Conservation (phyloP, 1,140 invertebrate genomes). For the Drosophila pachea region DNA sequence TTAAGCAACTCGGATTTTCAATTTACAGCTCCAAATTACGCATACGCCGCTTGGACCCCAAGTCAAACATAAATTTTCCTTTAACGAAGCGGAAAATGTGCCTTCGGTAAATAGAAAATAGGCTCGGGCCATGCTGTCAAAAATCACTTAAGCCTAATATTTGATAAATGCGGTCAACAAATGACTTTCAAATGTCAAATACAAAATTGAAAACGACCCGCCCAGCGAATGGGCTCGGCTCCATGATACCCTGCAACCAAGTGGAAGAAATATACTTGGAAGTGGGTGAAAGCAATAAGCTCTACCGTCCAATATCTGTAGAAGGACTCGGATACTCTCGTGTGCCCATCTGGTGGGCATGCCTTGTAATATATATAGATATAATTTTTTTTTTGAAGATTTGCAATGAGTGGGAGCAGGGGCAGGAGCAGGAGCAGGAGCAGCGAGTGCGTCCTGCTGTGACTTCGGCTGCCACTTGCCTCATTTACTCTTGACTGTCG, state of each 20-base stretch:
- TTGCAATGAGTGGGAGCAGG: conserved; percentile 8
- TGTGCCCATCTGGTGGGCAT: neutral
- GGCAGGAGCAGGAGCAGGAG: neutral
- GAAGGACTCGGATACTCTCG: neutral
- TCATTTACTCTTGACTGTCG: conserved; percentile 65
- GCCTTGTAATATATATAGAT: conserved; percentile 8
- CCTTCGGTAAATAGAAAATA: conserved; percentile 30
- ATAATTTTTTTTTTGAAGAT: conserved; percentile 13
- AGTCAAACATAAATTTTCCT: conserved; percentile 57
- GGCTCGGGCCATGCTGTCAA: conserved; percentile 49
- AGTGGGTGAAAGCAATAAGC: neutral
- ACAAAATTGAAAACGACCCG: conserved; percentile 11
- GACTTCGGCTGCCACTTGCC: conserved; percentile 57
- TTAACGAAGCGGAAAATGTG: conserved; percentile 61
- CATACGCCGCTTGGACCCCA: conserved; percentile 61
- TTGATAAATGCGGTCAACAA: conserved; percentile 53
- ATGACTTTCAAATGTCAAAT: conserved; percentile 50
- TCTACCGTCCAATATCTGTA: too few species aligned
- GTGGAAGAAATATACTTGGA: neutral
- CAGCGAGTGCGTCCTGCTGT: conserved; percentile 26
- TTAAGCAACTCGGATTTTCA: neutral
- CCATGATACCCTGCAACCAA: neutral
- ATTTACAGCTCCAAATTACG: conserved; percentile 53
- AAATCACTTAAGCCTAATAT: conserved; percentile 74
- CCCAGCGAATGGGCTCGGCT: conserved; percentile 12